Base-by-base conservation (phyloP, 2,888 invertebrate species). In the Patella caerulea region DNA sequence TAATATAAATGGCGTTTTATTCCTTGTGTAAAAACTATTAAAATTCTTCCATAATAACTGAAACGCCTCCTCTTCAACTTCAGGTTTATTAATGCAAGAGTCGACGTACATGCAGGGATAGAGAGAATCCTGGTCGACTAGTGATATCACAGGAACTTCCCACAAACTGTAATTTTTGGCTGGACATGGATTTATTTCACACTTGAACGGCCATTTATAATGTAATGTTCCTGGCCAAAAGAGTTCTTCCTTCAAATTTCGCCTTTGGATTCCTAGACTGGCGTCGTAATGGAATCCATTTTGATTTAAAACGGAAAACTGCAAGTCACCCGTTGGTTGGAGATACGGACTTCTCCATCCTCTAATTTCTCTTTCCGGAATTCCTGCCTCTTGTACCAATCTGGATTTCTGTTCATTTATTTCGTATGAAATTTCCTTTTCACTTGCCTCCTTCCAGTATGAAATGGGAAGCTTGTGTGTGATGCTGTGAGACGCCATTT, bases 1-100 rank as follows among this genome's bases (percentile, higher is more conserved):
- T 29, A 97, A 92, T 1, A 96, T 96, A 81, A 94, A 94, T 0
- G 97, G 97, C 0, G 96, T 96, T 78, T 84, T 75, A 86, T 93
- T 94, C 11, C 93, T 92, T 0, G 92, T 83, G 88, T 95, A 95
- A 82, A 94, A 94, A 1, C 93, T 92, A 65, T 94, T 95, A 90
- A 97, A 97, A 91, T 96, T 97, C 82, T 94, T 93, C 56, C 93
- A 88, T 85, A 95, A 93, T 91, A 94, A 94, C 14, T 76, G 71
- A 17, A 81, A 76, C 15, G 82, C 81, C 15, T 79, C 80, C 15
- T 77, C 71, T 72, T 80, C 80, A 71, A 77, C 72, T 17, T 59
- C 45, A 7, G 79, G 76, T 2, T 59, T 55, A 19, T 71, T 73
- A 34, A 73, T 79, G n/a, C 79, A 79, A n/a, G 74, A 73, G n/a